These are phyloP conservation scores for Cyprinodon variegatus DNA, from an alignment of 2,113 vertebrate species.

Conservation along the genomic window DNA sequence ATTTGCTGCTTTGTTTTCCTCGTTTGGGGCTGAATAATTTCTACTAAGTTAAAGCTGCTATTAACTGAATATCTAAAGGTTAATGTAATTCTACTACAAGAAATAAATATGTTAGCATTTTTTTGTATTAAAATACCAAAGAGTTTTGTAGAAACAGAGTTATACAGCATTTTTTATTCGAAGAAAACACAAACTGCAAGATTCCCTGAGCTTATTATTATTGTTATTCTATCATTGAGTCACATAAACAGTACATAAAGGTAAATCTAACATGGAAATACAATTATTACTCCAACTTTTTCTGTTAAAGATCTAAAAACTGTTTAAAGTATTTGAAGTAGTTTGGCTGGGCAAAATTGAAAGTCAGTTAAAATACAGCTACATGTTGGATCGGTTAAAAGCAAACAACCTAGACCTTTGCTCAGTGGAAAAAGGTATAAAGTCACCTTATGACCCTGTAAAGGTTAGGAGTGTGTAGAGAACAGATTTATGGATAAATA, in stretches of 20 bases:
- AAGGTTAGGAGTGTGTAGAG: too few relatives aligned
- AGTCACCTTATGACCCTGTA: too few relatives aligned
- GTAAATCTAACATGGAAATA: too few relatives aligned
- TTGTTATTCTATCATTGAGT: neutral
- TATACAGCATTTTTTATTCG: too few relatives aligned
- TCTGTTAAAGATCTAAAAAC: neutral
- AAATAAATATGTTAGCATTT: neutral
- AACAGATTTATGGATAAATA: too few relatives aligned
- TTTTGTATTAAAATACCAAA: too few relatives aligned
- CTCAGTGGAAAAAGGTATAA: too few relatives aligned
- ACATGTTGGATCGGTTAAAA: too few relatives aligned
- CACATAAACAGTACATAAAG: neutral
- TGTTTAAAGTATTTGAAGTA: neutral
- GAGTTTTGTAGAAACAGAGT: too few relatives aligned
- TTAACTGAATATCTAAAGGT: neutral
- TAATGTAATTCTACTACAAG: neutral
- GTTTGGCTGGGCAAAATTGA: too few relatives aligned
- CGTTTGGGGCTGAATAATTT: constrained; percentile 30
- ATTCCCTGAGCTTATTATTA: neutral
- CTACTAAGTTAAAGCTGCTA: constrained; percentile 20
- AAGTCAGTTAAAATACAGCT: too few relatives aligned
- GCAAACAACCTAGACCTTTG: too few relatives aligned
- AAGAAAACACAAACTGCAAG: neutral
- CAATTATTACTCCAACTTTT: neutral
- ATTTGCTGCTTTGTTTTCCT: constrained; percentile 33